A percentile compares a stretch with the other conserved stretches of the same genome.
phyloP scores from a whole-genome alignment of 64 coral and sea anemone species.

The Montipora sp. region DNA sequence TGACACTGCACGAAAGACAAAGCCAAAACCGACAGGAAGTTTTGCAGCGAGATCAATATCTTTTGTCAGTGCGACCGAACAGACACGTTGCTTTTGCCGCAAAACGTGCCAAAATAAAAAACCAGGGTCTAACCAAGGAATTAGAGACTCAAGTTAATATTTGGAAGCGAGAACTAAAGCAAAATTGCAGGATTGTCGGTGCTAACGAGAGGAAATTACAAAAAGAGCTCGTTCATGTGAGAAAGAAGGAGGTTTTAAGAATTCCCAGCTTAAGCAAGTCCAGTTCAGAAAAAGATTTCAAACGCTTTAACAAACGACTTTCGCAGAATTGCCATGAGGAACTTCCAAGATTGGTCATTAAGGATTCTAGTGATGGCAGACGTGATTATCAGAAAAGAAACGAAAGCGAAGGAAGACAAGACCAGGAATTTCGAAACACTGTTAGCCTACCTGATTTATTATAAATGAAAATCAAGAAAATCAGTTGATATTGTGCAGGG shows the following conservation, averaged over 20 bases:
- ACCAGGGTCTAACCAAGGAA: constrained; percentile 3
- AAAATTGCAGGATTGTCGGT: background rate
- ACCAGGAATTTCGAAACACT: background rate
- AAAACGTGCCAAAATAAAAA: constrained; percentile 65
- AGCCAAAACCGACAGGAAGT: constrained; percentile 9
- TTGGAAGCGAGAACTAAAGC: constrained; percentile 23
- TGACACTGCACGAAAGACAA: background rate
- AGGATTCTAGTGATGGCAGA: background rate
- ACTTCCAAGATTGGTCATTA: constrained; percentile 14
- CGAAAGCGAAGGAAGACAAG: background rate
- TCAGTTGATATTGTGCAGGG: too few relatives aligned
- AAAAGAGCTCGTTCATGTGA: background rate
- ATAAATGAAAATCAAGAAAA: background rate
- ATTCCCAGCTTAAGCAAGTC: background rate
- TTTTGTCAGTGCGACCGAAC: constrained; percentile 42
- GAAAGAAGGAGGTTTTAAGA: background rate
- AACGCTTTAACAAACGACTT: background rate
- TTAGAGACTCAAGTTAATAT: background rate
- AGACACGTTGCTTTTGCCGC: constrained; percentile 58
- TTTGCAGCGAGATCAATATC: constrained; percentile 37
- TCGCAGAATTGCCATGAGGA: background rate
- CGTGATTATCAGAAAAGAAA: background rate
- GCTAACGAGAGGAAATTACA: background rate
- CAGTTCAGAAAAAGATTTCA: background rate
- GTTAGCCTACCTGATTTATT: background rate